Conservation (phyloP, 1,140 invertebrate species). For the Leptinotarsa defecta region DNA sequence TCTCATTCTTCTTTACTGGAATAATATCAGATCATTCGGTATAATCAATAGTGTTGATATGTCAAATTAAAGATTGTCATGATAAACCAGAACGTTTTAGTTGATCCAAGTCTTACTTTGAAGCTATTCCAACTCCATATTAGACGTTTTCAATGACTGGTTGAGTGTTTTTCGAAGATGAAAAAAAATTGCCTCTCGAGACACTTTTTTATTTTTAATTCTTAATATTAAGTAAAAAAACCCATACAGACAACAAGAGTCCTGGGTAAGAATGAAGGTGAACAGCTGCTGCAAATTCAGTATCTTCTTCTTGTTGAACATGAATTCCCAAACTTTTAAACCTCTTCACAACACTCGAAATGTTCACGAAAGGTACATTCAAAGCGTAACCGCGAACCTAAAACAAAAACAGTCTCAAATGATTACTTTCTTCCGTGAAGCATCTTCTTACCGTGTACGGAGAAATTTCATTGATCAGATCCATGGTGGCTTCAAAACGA, state of each 20-base stretch:
- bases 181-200: too few species aligned
- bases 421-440: neutral
- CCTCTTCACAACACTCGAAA: neutral
- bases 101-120: too few species aligned
- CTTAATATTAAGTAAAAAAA: conserved; percentile 21
- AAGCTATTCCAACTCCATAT: too few species aligned
- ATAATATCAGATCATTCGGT: too few species aligned
- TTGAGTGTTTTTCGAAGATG: too few species aligned
- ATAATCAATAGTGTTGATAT: too few species aligned
- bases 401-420: conserved; percentile 10
- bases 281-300: conserved; percentile 17
- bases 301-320: conserved; percentile 10
- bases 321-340: conserved; percentile 18
- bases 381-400: conserved; percentile 13
- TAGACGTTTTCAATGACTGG: too few species aligned
- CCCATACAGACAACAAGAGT: conserved; percentile 20
- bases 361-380: conserved; percentile 12
- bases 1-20: too few species aligned
- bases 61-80: too few species aligned
- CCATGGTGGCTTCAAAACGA: conserved; percentile 7
- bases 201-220: neutral
- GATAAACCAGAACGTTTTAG: too few species aligned
- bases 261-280: conserved; percentile 26
- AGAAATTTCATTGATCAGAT: conserved; percentile 14
- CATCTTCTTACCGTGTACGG: conserved; percentile 15